phyloP scores from a whole-genome alignment of 2,888 invertebrate genomes.

The Antheraea assamensis region DNA sequence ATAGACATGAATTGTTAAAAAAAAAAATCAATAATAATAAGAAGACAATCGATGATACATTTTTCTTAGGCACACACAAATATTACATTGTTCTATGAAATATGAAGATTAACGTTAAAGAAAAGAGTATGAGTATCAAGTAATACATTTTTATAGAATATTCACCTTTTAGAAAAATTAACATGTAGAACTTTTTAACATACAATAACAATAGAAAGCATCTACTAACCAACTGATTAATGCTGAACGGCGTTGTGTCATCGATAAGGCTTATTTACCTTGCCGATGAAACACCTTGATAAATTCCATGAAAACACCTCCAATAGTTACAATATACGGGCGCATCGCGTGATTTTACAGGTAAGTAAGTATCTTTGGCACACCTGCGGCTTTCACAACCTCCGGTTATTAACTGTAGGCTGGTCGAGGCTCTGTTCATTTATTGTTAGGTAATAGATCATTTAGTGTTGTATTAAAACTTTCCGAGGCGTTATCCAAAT shows the following conservation, averaged over 20 bases:
- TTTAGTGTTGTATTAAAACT: slow-evolving; percentile 1
- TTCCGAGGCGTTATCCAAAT: slow-evolving; percentile 3
- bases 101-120: no score
- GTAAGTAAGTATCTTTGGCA: slow-evolving; percentile 53
- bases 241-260: neutral
- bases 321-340: slow-evolving; percentile 53
- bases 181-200: neutral
- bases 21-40: no score
- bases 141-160: neutral
- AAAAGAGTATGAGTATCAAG: neutral
- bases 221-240: neutral
- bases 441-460: slow-evolving; percentile 10
- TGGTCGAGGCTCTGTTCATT: slow-evolving; percentile 9
- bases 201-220: neutral
- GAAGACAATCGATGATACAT: no score
- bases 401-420: slow-evolving; percentile 40
- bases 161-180: neutral
- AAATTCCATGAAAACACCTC: slow-evolving; percentile 32
- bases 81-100: no score
- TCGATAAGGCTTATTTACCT: slow-evolving; percentile 11
- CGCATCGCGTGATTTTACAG: slow-evolving; percentile 53
- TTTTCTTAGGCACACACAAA: no score
- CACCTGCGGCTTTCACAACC: slow-evolving; percentile 53
- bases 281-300: slow-evolving; percentile 27
- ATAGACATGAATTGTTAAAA: no score